Conservation (phyloP, 2,888 invertebrate species). For the Adelphocoris suturalis region DNA sequence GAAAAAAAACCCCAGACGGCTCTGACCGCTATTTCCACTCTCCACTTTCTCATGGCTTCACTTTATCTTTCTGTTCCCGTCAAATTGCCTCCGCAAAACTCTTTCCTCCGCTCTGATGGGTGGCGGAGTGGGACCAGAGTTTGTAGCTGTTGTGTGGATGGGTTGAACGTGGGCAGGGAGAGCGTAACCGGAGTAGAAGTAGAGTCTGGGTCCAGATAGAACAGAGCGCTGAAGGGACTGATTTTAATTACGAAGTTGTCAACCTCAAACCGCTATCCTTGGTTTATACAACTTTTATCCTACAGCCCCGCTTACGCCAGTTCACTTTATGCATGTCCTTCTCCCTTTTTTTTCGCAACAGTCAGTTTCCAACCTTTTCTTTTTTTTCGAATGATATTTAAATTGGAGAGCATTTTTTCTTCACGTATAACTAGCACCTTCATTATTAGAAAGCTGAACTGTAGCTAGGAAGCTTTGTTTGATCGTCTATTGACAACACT, state of each 20-base stretch:
- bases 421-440: background rate
- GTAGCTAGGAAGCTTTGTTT: too few species aligned
- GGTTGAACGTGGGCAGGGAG: background rate
- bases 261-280: conserved; percentile 52
- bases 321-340: conserved; percentile 46
- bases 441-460: too few species aligned
- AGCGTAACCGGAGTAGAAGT: background rate
- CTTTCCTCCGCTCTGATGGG: background rate
- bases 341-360: conserved; percentile 31
- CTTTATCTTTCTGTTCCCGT: background rate
- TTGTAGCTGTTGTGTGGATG: conserved; percentile 28
- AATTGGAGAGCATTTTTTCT: background rate
- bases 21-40: background rate
- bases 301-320: conserved; percentile 12
- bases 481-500: too few species aligned
- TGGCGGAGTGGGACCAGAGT: background rate
- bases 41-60: conserved; percentile 18
- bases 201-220: background rate
- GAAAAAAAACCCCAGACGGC: background rate
- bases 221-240: conserved; percentile 48
- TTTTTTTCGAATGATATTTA: background rate
- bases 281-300: conserved; percentile 63
- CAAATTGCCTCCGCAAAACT: conserved; percentile 33
- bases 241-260: conserved; percentile 68
- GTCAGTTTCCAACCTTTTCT: conserved; percentile 11